Conservation (phyloP, 2,797 vertebrate genomes). For the Sebastes steindachneri region DNA sequence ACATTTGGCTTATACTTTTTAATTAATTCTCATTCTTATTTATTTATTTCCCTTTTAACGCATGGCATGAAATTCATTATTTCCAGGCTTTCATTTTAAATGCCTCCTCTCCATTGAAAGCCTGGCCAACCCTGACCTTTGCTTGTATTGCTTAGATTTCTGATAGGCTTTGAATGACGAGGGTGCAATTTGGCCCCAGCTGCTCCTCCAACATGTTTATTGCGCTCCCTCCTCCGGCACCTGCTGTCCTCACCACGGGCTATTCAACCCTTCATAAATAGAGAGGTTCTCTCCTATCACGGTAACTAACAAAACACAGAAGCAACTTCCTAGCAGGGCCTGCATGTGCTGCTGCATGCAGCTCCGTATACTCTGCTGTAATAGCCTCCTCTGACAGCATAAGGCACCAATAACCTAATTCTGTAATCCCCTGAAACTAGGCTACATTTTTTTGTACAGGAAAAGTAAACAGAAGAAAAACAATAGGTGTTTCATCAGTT, state of each 20-base stretch:
- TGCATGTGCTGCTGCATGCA: neutral
- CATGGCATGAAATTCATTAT: constrained; percentile 60
- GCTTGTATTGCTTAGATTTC: constrained; percentile 72
- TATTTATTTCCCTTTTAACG: constrained; percentile 37
- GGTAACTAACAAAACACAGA: constrained; percentile 19
- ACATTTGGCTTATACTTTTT: constrained; percentile 31
- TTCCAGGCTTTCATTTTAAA: constrained; percentile 64
- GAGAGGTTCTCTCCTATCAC: constrained; percentile 48
- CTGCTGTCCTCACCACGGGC: constrained; percentile 68
- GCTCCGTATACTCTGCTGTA: constrained; percentile 5
- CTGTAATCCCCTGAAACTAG: constrained; percentile 70
- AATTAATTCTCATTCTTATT: constrained; percentile 20
- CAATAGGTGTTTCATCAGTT: constrained; percentile 45
- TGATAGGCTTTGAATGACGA: constrained; percentile 79
- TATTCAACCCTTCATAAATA: constrained; percentile 62
- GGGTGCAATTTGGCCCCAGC: constrained; percentile 80
- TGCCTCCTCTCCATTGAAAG: constrained; percentile 67
- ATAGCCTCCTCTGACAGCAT: constrained; percentile 38
- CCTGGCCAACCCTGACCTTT: constrained; percentile 75
- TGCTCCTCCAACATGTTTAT: constrained; percentile 78
- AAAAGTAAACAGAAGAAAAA: constrained; percentile 53
- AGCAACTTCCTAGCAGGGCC: constrained; percentile 35
- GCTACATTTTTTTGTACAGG: constrained; percentile 39
- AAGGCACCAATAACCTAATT: constrained; percentile 71
- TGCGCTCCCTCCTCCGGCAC: constrained; percentile 68